Evolutionary conservation across 1,140 invertebrate genomes (phyloP).

Genomic region (Probaryconus sp.): DNA sequence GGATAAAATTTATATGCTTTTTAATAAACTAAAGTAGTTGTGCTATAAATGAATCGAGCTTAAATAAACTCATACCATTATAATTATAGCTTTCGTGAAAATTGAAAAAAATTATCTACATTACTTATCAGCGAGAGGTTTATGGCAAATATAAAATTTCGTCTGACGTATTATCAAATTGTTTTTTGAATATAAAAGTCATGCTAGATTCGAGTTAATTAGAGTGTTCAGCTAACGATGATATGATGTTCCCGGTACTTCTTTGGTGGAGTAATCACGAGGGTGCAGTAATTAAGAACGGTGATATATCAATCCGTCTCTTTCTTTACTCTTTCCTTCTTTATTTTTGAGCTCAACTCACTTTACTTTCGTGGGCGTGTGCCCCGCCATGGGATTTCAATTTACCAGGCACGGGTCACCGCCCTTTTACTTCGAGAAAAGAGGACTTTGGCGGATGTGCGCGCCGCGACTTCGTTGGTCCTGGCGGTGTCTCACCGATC

Average conservation of each 20-base stretch:
- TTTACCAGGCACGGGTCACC: constrained; percentile 48
- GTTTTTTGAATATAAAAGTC: constrained; percentile 4
- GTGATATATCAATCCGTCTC: constrained; percentile 38
- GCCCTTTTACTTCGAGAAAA: constrained; percentile 46
- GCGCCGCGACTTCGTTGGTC: constrained; percentile 6
- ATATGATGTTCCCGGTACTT: constrained; percentile 28
- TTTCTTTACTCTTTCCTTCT: constrained; percentile 31
- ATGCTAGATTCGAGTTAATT: constrained; percentile 17
- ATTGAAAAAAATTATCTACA: too few relatives aligned
- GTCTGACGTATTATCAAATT: background rate
- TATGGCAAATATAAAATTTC: too few relatives aligned
- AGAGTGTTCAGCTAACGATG: constrained; percentile 22
- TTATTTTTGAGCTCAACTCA: constrained; percentile 23
- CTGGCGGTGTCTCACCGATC: constrained; percentile 13
- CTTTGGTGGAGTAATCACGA: constrained; percentile 35
- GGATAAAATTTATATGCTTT: too few relatives aligned
- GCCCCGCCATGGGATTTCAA: constrained; percentile 48
- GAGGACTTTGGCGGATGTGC: constrained; percentile 26
- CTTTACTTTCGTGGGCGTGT: constrained; percentile 41
- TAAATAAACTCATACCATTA: too few relatives aligned
- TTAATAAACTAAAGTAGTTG: too few relatives aligned
- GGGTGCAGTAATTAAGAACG: constrained; percentile 42
- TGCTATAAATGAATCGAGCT: too few relatives aligned
- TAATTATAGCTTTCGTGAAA: too few relatives aligned
- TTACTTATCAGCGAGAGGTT: too few relatives aligned